These are phyloP conservation scores for Cromileptes altivelis DNA, from an alignment of 2,113 vertebrate genomes.

Conservation along the genomic window DNA sequence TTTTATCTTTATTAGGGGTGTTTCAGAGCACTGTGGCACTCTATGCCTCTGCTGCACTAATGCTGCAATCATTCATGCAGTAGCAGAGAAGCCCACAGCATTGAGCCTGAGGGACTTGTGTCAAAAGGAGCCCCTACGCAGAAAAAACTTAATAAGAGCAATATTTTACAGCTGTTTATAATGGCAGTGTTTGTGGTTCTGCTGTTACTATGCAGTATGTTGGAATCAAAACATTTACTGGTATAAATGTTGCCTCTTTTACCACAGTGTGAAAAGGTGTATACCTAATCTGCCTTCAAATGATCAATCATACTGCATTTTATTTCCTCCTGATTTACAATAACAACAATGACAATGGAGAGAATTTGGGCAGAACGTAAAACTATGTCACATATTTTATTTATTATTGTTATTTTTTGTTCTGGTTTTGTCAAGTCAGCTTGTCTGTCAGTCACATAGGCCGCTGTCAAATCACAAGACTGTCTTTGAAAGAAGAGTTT, in stretches of 20 bases:
- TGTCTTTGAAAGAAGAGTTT: conserved; percentile 13
- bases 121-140: conserved; percentile 37
- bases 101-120: conserved; percentile 52
- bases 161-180: conserved; percentile 58
- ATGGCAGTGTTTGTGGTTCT: conserved; percentile 37
- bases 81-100: conserved; percentile 46
- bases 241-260: conserved; percentile 9
- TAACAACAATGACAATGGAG: background rate
- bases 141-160: conserved; percentile 50
- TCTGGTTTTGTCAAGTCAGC: conserved; percentile 43
- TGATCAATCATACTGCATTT: background rate
- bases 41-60: conserved; percentile 54
- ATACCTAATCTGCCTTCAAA: background rate
- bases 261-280: background rate
- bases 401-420: conserved; percentile 33
- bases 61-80: conserved; percentile 65
- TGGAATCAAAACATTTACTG: conserved; percentile 19
- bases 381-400: conserved; percentile 36
- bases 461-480: conserved; percentile 36
- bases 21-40: conserved; percentile 34
- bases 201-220: background rate
- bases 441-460: conserved; percentile 46
- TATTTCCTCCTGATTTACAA: conserved; percentile 1
- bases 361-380: conserved; percentile 2
- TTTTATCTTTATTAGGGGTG: conserved; percentile 69